Conservation (phyloP, 2,888 invertebrate genomes). For the Drymonia ruficornis region DNA sequence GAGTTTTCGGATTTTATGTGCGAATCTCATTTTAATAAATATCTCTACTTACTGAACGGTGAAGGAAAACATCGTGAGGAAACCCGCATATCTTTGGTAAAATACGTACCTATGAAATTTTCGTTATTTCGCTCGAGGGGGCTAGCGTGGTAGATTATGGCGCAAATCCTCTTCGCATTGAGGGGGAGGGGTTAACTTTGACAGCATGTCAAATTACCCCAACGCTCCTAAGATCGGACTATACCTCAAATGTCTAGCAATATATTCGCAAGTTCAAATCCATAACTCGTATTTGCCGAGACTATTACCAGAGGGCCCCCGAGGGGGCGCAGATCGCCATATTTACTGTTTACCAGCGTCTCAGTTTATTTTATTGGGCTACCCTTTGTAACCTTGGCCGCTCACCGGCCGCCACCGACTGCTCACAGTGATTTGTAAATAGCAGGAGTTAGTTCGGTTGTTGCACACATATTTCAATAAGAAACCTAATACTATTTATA, state of each 20-base stretch:
- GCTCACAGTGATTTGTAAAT: background rate
- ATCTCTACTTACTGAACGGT: too few relatives aligned
- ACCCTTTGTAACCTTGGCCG: background rate
- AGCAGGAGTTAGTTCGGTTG: background rate
- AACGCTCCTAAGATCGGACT: background rate
- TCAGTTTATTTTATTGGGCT: constrained; percentile 3
- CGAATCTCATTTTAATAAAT: too few relatives aligned
- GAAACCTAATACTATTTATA: background rate
- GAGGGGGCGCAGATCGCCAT: background rate
- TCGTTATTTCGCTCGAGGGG: too few relatives aligned
- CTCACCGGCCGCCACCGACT: background rate
- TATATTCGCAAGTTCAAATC: constrained; percentile 3
- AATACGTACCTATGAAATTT: too few relatives aligned
- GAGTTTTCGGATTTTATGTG: too few relatives aligned
- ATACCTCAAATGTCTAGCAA: background rate
- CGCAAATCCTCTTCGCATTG: too few relatives aligned
- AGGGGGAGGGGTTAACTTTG: too few relatives aligned
- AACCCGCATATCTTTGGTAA: too few relatives aligned
- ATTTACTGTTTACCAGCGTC: constrained; percentile 5
- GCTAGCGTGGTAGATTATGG: too few relatives aligned
- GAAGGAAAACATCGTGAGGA: too few relatives aligned
- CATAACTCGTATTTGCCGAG: constrained; percentile 1
- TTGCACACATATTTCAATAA: background rate
- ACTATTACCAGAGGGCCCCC: constrained; percentile 2
- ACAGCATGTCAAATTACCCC: background rate